Base-by-base conservation (phyloP, 1,140 invertebrate species). In the Drosophila santomea region DNA sequence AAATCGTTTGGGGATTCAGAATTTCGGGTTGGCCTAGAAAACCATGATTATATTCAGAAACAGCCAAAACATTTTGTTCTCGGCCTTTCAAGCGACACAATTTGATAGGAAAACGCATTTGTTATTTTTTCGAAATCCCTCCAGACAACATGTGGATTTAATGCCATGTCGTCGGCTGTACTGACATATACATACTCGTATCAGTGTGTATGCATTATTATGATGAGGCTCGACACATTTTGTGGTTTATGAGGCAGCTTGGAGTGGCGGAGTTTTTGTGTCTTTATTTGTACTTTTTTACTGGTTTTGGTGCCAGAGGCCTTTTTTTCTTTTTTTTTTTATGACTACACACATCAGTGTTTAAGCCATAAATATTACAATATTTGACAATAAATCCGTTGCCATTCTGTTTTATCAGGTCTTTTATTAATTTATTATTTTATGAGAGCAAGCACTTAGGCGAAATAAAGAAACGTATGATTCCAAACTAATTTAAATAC, bases 121-220 rank as follows among this genome's bases (percentile, higher is more conserved):
- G 25, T 48, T 56, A 59, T 62, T 44, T 54, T 54, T 35, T 64
- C 38, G 32, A 6, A 23, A 14, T 8, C 32, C 35, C 23, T 32
- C n/a, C 52, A 67, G 58, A 63, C 66, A 77, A 50, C 79, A 81
- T 80, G 75, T 76, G 78, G 72, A 80, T 66, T 81, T 78, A 66
- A 80, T 80, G 66, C 39, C 52, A 67, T 74, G 55, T 80, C 69
- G 44, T 63, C 63, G 41, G 4, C 45, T 69, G 63, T 68, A 56
- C 32, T 32, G 32, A 32, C 50, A 59, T 28, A 43, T 35, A 25
- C 23, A 4, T 25, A 2, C 20, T 1, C 20, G 20, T 20, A 45
- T 57, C 12, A 17, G 32, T 23, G 3, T 36, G 17, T 75, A 17
- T 61, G 28, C 59, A 71, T 77, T 80, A 80, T 78, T 66, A 66